These are phyloP conservation scores for Platichthys stellatus DNA, from an alignment of 2,113 vertebrate genomes.

Conservation along the genomic window DNA sequence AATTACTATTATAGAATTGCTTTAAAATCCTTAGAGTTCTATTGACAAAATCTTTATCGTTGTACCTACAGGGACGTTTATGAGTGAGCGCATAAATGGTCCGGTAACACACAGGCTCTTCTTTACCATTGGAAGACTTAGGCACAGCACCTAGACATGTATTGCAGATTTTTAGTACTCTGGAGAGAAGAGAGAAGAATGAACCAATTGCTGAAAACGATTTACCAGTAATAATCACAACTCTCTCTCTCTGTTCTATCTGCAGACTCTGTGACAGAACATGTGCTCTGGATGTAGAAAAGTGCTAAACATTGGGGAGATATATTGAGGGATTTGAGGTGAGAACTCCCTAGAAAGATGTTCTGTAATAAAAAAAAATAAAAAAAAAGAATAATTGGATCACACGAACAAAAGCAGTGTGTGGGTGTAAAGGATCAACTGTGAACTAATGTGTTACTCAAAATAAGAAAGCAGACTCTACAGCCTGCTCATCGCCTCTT, in stretches of 20 bases:
- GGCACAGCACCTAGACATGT: no score
- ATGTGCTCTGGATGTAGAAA: conserved; percentile 45
- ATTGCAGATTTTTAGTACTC: no score
- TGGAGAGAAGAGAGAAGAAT: not conserved
- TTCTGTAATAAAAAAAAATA: conserved; percentile 16
- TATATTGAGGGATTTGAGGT: conserved; percentile 42
- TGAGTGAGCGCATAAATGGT: no score
- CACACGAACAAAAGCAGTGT: conserved; percentile 44
- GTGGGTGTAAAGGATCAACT: conserved; percentile 60
- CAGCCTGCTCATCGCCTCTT: conserved; percentile 12
- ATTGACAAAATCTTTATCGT: not conserved
- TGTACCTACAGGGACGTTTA: not conserved
- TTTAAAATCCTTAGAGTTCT: not conserved
- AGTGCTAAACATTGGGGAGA: conserved; percentile 46
- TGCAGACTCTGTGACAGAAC: conserved; percentile 17
- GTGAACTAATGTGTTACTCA: conserved; percentile 69
- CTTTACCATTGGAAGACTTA: no score
- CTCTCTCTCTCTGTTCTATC: not conserved
- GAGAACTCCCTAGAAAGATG: conserved; percentile 47
- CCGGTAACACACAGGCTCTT: no score
- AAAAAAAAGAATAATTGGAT: conserved; percentile 27
- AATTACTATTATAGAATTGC: not conserved
- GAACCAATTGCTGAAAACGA: not conserved
- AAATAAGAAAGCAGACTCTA: conserved; percentile 51
- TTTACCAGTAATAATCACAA: not conserved